Base-by-base conservation (phyloP, 2,888 invertebrate species). In the Ganaspis brasiliensis region DNA sequence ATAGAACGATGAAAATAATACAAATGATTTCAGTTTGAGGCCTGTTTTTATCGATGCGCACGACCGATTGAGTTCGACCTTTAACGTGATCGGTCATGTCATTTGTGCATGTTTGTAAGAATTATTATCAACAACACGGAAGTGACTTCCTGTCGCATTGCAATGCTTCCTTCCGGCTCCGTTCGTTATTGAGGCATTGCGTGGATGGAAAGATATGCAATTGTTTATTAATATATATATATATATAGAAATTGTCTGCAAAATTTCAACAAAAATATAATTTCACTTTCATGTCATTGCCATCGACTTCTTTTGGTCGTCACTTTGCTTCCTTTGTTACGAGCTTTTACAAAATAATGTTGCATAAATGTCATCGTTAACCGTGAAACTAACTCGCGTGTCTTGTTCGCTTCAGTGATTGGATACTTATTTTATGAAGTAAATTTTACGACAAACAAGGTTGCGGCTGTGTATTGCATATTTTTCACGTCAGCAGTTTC, bases 131-230 rank as follows among this genome's bases (percentile, higher is more conserved):
- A 71, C 82, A 82, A 86, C 82, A 74, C 86, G 87, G 87, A 87
- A 87, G 87, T 82, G 75, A 81, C 86, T 86, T 88, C 88, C 88
- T 86, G 85, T 76, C 72, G 73, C 75, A 78, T 83, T 81, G 81
- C 80, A 82, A 83, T 79, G 80, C 79, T 87, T 86, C 86, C 86
- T 87, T 87, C 87, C 87, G 87, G 82, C 74, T 79, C 70, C 77
- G 73, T 84, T 83, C 82, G 83, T 84, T 83, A 82, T 84, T 79
- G 78, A 76, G 10, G 21, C 52, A 63, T 56, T 71, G 70, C 70
- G 31, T 78, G 56, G 12, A 56, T 57, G 26, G 14, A 57, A 26
- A 57, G 26, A 57, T 26, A 26, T 59, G 14, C 37, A 37, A 45
- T 67, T 67, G 63, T 14, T 59, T 59, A 31, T 45, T 40, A 26